Percentiles rank a stretch among this genome's conserved stretches.
phyloP scores from a whole-genome alignment of 2,113 vertebrate genomes.

The Semnornis frantzii region DNA sequence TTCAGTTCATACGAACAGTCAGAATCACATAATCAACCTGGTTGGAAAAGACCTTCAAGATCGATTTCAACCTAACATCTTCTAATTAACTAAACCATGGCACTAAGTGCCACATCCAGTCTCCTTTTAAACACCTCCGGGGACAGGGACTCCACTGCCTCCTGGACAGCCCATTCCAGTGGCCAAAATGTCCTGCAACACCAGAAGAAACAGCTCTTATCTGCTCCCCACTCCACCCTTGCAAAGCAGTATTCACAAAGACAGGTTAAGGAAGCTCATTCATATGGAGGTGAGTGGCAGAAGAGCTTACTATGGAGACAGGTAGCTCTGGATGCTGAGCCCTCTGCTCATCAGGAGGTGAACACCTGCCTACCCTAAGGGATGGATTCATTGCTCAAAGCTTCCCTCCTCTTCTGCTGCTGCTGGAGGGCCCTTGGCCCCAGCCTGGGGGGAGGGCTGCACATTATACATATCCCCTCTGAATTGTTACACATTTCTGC shows the following conservation, averaged over 20 bases:
- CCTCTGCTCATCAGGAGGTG: background rate
- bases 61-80: too few species aligned
- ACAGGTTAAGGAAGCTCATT: background rate
- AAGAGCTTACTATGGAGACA: background rate
- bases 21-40: too few species aligned
- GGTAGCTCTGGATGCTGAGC: background rate
- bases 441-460: slow-evolving; percentile 7
- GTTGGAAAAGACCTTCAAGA: too few species aligned
- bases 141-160: too few species aligned
- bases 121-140: too few species aligned
- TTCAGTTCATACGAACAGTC: rapidly evolving
- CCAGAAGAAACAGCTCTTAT: background rate
- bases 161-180: too few species aligned
- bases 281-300: background rate
- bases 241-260: background rate
- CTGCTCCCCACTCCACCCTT: background rate
- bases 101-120: too few species aligned
- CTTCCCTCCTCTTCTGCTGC: background rate
- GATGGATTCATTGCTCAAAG: background rate
- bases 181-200: background rate
- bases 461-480: slow-evolving; percentile 21
- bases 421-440: background rate
- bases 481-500: slow-evolving; percentile 65
- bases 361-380: background rate
- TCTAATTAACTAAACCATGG: too few species aligned